These are phyloP conservation scores for Xerus rutilus DNA, from an alignment of 2,797 vertebrate genomes.

Conservation along the genomic window DNA sequence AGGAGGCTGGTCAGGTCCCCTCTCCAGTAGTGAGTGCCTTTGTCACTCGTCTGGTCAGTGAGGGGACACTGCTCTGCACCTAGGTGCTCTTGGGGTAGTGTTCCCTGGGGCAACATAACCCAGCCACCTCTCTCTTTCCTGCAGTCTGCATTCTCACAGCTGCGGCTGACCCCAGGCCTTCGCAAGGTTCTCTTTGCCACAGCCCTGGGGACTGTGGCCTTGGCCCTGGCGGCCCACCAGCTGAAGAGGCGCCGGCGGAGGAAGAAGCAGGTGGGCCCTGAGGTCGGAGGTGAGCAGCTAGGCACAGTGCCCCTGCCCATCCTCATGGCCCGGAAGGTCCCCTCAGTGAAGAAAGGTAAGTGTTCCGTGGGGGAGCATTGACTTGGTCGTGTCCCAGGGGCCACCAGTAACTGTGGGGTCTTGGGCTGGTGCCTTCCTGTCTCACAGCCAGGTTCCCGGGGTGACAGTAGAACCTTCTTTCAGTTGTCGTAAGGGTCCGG, in stretches of 20 bases:
- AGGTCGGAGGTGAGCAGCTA: slow-evolving; percentile 89
- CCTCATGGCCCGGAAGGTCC: slow-evolving; percentile 91
- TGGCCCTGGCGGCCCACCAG: slow-evolving; percentile 98
- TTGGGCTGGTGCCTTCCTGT: background rate
- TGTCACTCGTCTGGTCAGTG: background rate
- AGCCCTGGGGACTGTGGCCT: slow-evolving; percentile 95
- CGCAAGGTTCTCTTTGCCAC: slow-evolving; percentile 98
- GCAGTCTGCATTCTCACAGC: slow-evolving; percentile 96
- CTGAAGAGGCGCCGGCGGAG: slow-evolving; percentile 95
- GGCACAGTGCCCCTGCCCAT: slow-evolving; percentile 92
- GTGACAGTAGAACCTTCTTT: background rate
- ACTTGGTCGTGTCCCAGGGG: background rate
- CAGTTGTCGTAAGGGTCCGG: background rate
- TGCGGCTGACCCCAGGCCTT: slow-evolving; percentile 94
- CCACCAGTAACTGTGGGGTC: background rate
- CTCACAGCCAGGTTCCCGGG: background rate
- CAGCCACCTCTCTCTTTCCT: background rate
- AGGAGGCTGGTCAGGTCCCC: background rate
- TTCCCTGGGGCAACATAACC: background rate
- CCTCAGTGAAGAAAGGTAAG: slow-evolving; percentile 95
- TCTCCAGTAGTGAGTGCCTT: background rate
- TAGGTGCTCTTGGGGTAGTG: background rate
- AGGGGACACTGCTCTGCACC: background rate
- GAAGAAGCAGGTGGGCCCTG: slow-evolving; percentile 91
- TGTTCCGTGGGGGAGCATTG: background rate